These are phyloP conservation scores for Galaxias olidus DNA, from an alignment of 2,797 vertebrate species.

Conservation along the genomic window DNA sequence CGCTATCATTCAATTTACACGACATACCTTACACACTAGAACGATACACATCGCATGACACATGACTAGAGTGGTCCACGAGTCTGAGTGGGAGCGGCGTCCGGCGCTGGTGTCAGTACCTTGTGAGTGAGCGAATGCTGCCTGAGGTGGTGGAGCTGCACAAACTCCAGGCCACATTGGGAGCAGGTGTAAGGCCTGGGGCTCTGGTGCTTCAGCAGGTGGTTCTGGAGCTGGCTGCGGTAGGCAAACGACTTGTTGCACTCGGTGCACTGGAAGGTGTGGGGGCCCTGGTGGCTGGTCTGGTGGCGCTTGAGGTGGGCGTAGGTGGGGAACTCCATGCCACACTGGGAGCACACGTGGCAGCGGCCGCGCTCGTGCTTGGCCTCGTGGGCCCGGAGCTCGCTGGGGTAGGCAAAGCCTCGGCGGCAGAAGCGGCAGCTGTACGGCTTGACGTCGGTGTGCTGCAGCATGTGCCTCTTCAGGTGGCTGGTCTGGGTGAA, in stretches of 20 bases:
- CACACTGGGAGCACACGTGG: slow-evolving; percentile 92
- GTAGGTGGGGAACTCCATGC: slow-evolving; percentile 96
- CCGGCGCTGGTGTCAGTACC: slow-evolving; percentile 67
- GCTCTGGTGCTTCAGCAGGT: slow-evolving; percentile 95
- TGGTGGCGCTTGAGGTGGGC: slow-evolving; percentile 96
- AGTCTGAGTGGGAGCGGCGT: slow-evolving; percentile 10
- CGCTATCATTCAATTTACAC: slow-evolving; percentile 7
- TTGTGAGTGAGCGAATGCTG: slow-evolving; percentile 97
- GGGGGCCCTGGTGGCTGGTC: slow-evolving; percentile 92
- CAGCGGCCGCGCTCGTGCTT: slow-evolving; percentile 94
- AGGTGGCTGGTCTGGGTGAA: slow-evolving; percentile 99
- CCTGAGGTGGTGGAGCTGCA: slow-evolving; percentile 96
- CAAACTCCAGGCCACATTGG: slow-evolving; percentile 96
- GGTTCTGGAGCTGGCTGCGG: slow-evolving; percentile 97
- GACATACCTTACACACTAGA: neutral
- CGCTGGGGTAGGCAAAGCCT: slow-evolving; percentile 95
- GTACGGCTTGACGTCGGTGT: slow-evolving; percentile 94
- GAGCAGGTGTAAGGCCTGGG: slow-evolving; percentile 94
- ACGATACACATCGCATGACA: neutral
- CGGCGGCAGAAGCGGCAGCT: slow-evolving; percentile 96
- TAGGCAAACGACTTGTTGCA: slow-evolving; percentile 95
- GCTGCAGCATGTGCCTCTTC: slow-evolving; percentile 97
- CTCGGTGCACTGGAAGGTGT: slow-evolving; percentile 93
- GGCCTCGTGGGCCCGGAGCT: slow-evolving; percentile 92
- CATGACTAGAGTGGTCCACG: slow-evolving; percentile 6